A percentile compares a stretch with the other conserved stretches of the same genome.
phyloP scores from a whole-genome alignment of 2,797 vertebrate genomes.

The Rhinoraja longicauda region DNA sequence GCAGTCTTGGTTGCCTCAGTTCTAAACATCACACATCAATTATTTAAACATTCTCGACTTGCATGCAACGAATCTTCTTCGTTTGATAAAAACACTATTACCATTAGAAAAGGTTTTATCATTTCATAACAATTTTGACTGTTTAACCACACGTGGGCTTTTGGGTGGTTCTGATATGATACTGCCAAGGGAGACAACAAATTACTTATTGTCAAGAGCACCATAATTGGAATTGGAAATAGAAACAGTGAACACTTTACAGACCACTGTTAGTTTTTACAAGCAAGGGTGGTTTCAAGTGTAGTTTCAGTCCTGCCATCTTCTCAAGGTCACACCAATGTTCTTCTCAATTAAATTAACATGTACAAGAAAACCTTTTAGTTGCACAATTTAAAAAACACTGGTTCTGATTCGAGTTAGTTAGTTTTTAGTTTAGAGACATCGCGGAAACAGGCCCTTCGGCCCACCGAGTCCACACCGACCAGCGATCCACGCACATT shows the following conservation, averaged over 20 bases:
- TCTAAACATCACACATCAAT: not conserved
- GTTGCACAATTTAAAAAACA: not conserved
- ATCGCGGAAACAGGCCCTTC: too few species aligned
- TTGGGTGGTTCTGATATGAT: not conserved
- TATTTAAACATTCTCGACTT: not conserved
- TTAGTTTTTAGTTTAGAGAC: too few species aligned
- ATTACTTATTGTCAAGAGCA: not conserved
- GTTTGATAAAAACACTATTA: not conserved
- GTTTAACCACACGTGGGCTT: not conserved
- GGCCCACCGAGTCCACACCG: too few species aligned
- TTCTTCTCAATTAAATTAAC: not conserved
- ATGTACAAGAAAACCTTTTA: not conserved
- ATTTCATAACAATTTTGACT: not conserved
- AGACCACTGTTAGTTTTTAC: not conserved
- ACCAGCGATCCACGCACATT: too few species aligned
- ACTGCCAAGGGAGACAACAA: not conserved
- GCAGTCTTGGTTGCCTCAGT: not conserved
- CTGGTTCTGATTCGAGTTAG: not conserved
- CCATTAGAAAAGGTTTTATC: not conserved
- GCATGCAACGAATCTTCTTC: constrained; percentile 9
- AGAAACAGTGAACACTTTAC: not conserved
- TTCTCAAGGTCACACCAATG: not conserved
- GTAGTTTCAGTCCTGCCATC: not conserved
- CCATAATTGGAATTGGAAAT: not conserved
- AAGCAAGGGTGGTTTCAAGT: not conserved